Evolutionary conservation across 2,888 invertebrate species (phyloP), one percentile per base, ranked within the genome.

Genomic region (Labia minor): DNA sequence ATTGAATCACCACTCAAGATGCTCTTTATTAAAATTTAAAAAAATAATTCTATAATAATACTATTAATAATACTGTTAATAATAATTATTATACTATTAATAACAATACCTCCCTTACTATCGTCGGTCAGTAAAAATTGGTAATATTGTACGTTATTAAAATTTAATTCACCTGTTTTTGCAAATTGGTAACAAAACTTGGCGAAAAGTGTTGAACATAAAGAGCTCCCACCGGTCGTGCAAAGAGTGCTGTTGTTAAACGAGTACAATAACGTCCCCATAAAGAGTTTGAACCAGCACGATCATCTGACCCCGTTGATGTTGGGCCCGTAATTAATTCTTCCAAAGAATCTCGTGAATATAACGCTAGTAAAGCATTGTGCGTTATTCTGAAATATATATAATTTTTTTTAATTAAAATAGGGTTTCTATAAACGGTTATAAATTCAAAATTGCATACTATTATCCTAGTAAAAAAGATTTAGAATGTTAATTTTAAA

Each of bases 301-400:
- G 8, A 10, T 3, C 49, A 8, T 16, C 49, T 10, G 49, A n/a
- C 16, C n/a, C 49, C 10, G 67, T 63, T 19, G 70, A 66, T 18
- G 75, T 75, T 37, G 78, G 78, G 65, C 76, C 75, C 71, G 79
- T 79, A 14, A 78, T 76, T 63, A 81, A 76, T 70, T 80, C 78
- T 70, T 78, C 75, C 37, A 80, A 74, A 65, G 77, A 77, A 71
- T 81, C 80, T 64, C 78, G 74, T 26, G 79, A 79, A 72, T 79
- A 81, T 63, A 81, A 73, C 64, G 81, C 74, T 68, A 81, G 72
- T 69, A 81, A 73, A 18, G 80, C 78, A 70, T 81, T 81, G 74
- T 80, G 80, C 67, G 81, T 75, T 68, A 80, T 75, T 73, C 81
- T 81, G 70, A 37, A 73, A 26, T 26, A 26, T 26, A 26, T 6